Base-by-base conservation (phyloP, 2,888 invertebrate species). In the Archips xylosteana region DNA sequence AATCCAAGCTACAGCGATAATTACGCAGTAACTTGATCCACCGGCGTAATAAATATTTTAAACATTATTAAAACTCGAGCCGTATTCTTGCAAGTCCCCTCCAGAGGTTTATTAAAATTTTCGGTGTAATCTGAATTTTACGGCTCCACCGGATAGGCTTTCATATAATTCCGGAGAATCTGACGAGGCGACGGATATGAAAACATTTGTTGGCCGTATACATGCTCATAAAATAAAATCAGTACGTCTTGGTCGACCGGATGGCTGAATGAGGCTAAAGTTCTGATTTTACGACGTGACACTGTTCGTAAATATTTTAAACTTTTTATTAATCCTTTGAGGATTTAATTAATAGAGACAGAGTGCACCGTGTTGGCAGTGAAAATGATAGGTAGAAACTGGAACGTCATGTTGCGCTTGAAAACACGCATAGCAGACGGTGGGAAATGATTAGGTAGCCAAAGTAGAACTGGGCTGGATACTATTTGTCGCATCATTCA, bases 121-220 rank as follows among this genome's bases (percentile, higher is more conserved):
- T 80, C 82, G 77, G 74, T 82, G 83, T 84, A 85, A 87, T 87
- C 83, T 83, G 81, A 82, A 81, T 85, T 87, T 87, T 86, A 87
- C 81, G 84, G 80, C 79, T 71, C 71, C 70, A 71, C 78, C 74
- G 80, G 79, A 81, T 83, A 84, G 79, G 78, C 79, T 80, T 81
- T 79, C 80, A 79, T 83, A 80, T 86, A 85, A 85, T 86, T 83
- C 79, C 77, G 75, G 76, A 76, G 78, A 84, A 81, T 84, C 81
- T 83, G 82, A 83, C 80, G 80, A 79, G 79, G 79, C 82, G 80
- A 82, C 79, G 81, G 82, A 83, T 84, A 82, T 78, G 79, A 79
- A 84, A 83, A 81, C 82, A 84, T 84, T 82, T 81, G 79, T 77
- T 79, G 77, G 77, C 79, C 77, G 78, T 81, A 77, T 76, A 76